These are phyloP conservation scores for Oxyura jamaicensis DNA, from an alignment of 2,113 vertebrate genomes.

Conservation along the genomic window DNA sequence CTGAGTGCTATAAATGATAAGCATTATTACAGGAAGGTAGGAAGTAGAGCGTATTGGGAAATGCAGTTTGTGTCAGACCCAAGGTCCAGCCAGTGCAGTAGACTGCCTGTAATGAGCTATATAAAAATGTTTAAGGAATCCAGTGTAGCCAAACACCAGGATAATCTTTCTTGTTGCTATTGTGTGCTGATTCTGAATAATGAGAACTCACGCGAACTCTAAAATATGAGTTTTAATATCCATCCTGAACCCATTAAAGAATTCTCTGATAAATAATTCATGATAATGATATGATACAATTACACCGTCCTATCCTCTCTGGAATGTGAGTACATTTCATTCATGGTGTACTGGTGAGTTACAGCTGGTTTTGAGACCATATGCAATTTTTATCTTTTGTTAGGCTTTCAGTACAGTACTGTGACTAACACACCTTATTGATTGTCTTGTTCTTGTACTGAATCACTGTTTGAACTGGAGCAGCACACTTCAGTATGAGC, in stretches of 20 bases:
- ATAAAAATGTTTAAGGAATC: background rate
- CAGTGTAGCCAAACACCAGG: background rate
- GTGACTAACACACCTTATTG: background rate
- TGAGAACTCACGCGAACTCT: background rate
- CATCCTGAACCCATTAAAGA: background rate
- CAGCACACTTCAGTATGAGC: background rate
- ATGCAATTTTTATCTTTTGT: background rate
- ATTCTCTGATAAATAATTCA: background rate
- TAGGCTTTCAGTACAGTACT: background rate
- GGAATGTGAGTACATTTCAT: background rate
- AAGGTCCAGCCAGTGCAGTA: too few species aligned
- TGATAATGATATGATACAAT: accelerated
- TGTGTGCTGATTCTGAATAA: background rate
- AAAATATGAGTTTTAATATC: background rate
- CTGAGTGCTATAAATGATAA: background rate
- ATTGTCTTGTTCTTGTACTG: background rate
- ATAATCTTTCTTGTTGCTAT: background rate
- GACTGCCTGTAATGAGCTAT: background rate
- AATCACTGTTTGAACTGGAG: background rate
- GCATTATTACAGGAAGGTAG: background rate
- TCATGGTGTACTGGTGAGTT: background rate
- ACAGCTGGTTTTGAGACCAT: background rate
- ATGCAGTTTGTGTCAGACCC: accelerated
- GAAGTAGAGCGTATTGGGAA: background rate
- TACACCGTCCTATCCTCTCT: background rate